Evolutionary conservation across 2,797 vertebrate genomes (phyloP), one percentile per base, ranked within the genome.

Genomic region (Eidolon dupreanum): DNA sequence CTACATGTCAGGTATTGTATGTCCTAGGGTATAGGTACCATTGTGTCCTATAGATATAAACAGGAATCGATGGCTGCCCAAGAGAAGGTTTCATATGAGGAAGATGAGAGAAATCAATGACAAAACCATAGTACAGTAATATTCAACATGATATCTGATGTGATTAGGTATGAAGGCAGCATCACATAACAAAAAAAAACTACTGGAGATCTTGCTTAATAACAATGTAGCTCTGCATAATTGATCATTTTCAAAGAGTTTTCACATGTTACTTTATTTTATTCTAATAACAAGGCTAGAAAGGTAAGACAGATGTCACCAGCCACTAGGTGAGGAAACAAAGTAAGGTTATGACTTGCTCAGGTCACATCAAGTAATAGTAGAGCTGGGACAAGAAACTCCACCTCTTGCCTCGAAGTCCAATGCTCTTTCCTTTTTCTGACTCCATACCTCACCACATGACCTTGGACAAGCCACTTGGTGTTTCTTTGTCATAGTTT

Each of bases 391-490:
- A 94, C 26, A 97, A 97, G 79, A 96, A 97, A 97, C 19, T 49
- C 49, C 5, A 81, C 49, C 22, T 96, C 88, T 59, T 93, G 41
- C 41, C 59, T 31, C 3, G 8, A 97, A 95, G 38, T 85, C 31
- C 96, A 95, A 19, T 4, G 63, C 15, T 97, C 51, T 53, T 91
- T 90, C 38, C 88, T 93, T 94, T 93, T 82, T 51, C 59, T 49
- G 75, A 79, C 59, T 96, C 77, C 38, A 38, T 51, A 73, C 55
- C 83, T 96, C 38, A 78, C 46, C n/a, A 86, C 20, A 92, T 75
- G 85, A 96, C 90, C 95, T 94, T 96, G 81, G 28, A 90, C 49
- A 96, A 93, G 41, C 85, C 83, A 95, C 26, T 36, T 85, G 43
- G 57, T 28, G 71, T 83, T 97, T 95, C 85, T 82, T 90, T 94